Percentiles rank a stretch among this genome's conserved stretches.
Evolutionary conservation across 2,797 vertebrate species (phyloP).

Genomic region (Caiman crocodilus): DNA sequence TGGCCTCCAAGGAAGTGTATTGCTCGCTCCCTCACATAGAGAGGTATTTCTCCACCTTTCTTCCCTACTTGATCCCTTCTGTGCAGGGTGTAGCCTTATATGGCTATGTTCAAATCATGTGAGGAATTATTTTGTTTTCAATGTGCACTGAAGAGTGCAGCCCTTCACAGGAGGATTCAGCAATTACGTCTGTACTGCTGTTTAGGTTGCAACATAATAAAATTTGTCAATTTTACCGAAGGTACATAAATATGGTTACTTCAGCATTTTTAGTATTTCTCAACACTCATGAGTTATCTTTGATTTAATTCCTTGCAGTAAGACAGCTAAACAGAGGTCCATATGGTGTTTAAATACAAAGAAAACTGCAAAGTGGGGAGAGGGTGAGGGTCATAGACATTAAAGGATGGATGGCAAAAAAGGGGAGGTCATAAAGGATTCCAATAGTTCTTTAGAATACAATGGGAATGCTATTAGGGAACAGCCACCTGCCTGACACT

Average conservation of each 20-base stretch:
- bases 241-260: background rate
- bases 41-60: background rate
- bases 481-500: background rate
- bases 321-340: too few relatives aligned
- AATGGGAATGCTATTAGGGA: background rate
- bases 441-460: background rate
- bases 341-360: background rate
- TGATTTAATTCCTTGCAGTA: too few relatives aligned
- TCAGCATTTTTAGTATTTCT: background rate
- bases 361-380: too few relatives aligned
- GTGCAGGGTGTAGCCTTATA: too few relatives aligned
- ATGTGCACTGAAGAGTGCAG: background rate
- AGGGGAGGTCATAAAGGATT: background rate
- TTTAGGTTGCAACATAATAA: background rate
- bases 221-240: background rate
- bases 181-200: rapidly evolving
- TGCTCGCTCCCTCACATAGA: background rate
- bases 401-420: background rate
- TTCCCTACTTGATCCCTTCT: too few relatives aligned
- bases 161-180: background rate
- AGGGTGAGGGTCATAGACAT: too few relatives aligned
- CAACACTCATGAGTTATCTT: background rate
- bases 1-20: too few relatives aligned
- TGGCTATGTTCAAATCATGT: too few relatives aligned
- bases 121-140: background rate